Percentiles rank a stretch among this genome's conserved stretches.
These are phyloP conservation scores for Salticus scenicus DNA, from an alignment of 2,888 invertebrate species.

Conservation along the genomic window DNA sequence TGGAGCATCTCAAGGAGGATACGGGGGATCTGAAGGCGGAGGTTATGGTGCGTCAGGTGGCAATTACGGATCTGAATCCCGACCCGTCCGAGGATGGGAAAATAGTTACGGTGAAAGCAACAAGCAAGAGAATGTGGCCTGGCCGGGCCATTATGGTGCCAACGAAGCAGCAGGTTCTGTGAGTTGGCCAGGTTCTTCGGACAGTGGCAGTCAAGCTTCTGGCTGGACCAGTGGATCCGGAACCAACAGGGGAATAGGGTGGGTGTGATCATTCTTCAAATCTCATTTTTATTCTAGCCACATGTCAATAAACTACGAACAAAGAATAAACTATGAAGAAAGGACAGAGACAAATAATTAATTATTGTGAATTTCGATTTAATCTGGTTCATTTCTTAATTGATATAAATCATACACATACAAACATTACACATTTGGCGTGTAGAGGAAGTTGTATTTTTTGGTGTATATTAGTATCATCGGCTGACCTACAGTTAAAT, in stretches of 20 bases:
- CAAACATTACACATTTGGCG: no score
- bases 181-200: slow-evolving; percentile 31
- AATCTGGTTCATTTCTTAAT: no score
- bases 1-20: slow-evolving; percentile 39
- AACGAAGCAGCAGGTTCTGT: slow-evolving; percentile 19
- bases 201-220: not conserved
- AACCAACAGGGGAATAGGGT: slow-evolving; percentile 57
- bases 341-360: not conserved
- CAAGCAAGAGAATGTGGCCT: slow-evolving; percentile 24
- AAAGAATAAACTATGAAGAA: not conserved
- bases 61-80: slow-evolving; percentile 33
- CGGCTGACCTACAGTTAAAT: no score
- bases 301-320: slow-evolving; percentile 22
- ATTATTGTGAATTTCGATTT: no score
- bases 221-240: slow-evolving; percentile 13
- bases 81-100: slow-evolving; percentile 18
- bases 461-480: no score
- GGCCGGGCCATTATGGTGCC: slow-evolving; percentile 42
- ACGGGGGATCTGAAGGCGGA: slow-evolving; percentile 26
- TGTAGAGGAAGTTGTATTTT: no score
- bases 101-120: slow-evolving; percentile 26
- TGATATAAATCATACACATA: no score
- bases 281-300: not conserved
- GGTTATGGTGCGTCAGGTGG: slow-evolving; percentile 30
- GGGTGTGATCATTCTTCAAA: slow-evolving; percentile 39